Evolutionary conservation across 1,140 invertebrate species (phyloP).

Genomic region (Palaemon carinicauda): DNA sequence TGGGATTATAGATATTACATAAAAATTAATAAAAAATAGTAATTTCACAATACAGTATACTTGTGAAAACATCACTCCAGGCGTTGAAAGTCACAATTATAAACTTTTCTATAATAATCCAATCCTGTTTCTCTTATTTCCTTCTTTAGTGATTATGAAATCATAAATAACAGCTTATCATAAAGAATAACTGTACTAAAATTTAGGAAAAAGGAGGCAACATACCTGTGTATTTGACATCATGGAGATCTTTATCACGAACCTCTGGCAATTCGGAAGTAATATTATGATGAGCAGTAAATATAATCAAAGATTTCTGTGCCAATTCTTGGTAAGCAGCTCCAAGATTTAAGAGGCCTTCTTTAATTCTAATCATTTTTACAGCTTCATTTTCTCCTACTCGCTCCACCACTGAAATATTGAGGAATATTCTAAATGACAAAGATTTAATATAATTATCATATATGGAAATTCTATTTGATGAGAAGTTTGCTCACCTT

Average conservation of each 20-base stretch:
- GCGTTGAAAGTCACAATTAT: not conserved
- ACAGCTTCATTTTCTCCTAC: conserved; percentile 69
- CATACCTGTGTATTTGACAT: conserved; percentile 66
- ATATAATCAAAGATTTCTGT: conserved; percentile 67
- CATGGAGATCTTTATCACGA: conserved; percentile 65
- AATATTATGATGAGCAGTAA: conserved; percentile 68
- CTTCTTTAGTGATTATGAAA: no score
- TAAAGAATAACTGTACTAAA: not conserved
- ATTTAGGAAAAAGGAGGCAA: not conserved
- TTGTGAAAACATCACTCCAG: no score
- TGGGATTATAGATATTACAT: no score
- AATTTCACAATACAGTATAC: no score
- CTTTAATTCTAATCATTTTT: conserved; percentile 69
- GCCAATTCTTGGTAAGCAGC: conserved; percentile 68
- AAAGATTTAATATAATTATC: not conserved
- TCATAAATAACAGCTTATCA: no score
- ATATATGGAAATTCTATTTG: no score
- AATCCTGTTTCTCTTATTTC: no score
- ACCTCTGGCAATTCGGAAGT: conserved; percentile 68
- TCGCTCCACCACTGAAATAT: conserved; percentile 66
- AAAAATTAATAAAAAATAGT: no score
- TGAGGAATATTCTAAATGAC: not conserved
- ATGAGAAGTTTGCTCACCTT: no score
- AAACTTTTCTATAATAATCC: not conserved
- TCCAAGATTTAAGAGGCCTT: conserved; percentile 68